These are phyloP conservation scores for Dendroctonus valens DNA, from an alignment of 1,140 invertebrate species.

Conservation along the genomic window DNA sequence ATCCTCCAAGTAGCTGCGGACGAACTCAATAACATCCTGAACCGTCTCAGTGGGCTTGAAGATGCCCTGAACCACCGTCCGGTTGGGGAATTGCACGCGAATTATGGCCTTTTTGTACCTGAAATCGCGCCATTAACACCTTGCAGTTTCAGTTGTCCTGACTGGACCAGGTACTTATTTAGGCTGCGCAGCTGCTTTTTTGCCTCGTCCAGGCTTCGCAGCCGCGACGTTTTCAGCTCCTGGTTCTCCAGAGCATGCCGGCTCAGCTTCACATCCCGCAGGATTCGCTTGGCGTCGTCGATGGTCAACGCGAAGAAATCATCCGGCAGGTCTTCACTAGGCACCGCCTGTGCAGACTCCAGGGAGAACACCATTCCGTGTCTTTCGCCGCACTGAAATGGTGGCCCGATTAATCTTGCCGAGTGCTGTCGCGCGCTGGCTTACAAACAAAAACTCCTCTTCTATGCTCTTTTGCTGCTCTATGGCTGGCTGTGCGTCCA, in stretches of 20 bases:
- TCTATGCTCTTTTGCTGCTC: slow-evolving; percentile 31
- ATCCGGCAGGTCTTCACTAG: slow-evolving; percentile 68
- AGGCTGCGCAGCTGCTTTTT: slow-evolving; percentile 60
- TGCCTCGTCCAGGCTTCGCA: slow-evolving; percentile 62
- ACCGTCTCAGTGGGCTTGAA: slow-evolving; percentile 72
- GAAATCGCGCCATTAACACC: not conserved
- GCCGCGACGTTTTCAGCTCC: slow-evolving; percentile 64
- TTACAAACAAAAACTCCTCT: slow-evolving; percentile 49
- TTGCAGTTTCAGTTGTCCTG: not conserved
- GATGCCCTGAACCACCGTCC: slow-evolving; percentile 74
- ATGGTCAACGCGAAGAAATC: slow-evolving; percentile 82
- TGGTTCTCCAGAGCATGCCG: slow-evolving; percentile 61
- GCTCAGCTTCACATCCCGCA: slow-evolving; percentile 66
- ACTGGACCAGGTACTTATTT: slow-evolving; percentile 56
- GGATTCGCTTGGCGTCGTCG: slow-evolving; percentile 70
- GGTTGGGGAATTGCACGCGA: slow-evolving; percentile 78
- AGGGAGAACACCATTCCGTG: slow-evolving; percentile 69
- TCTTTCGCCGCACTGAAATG: slow-evolving; percentile 58
- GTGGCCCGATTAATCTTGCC: too few species aligned
- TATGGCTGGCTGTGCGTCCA: slow-evolving; percentile 23
- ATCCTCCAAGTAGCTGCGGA: slow-evolving; percentile 64
- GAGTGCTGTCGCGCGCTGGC: slow-evolving; percentile 2
- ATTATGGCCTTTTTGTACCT: slow-evolving; percentile 72
- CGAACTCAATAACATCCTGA: slow-evolving; percentile 65
- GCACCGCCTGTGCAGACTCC: slow-evolving; percentile 56